phyloP scores from a whole-genome alignment of 1,140 invertebrate species.

The Hylaeus volcanicus region DNA sequence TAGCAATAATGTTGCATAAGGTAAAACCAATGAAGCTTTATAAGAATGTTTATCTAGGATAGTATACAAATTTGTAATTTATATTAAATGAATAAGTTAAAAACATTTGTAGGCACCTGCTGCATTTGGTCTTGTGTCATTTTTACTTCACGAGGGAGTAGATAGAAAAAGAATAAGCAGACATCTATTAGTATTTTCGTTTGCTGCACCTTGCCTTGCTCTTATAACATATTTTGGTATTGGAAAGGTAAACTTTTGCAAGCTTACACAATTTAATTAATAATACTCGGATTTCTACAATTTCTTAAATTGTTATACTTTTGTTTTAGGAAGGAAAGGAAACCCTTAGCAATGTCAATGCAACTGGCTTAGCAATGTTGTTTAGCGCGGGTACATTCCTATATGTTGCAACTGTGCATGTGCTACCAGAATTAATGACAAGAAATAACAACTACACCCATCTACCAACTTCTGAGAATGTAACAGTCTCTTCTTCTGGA shows the following conservation, averaged over 20 bases:
- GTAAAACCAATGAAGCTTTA: conserved; percentile 75
- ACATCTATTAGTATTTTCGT: conserved; percentile 96
- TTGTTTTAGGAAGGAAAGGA: conserved; percentile 84
- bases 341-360: conserved; percentile 90
- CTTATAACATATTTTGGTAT: conserved; percentile 96
- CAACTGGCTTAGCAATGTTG: conserved; percentile 97
- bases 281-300: neutral
- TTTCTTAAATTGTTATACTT: conserved; percentile 53
- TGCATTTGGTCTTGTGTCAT: conserved; percentile 98
- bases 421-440: conserved; percentile 94
- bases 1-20: conserved; percentile 99
- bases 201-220: conserved; percentile 94
- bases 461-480: conserved; percentile 79
- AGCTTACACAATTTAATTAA: neutral
- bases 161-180: conserved; percentile 92
- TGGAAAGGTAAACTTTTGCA: conserved; percentile 87
- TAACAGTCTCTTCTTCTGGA: conserved; percentile 81
- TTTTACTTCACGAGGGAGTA: conserved; percentile 96
- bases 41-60: neutral
- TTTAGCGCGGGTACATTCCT: conserved; percentile 99
- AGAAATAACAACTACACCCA: conserved; percentile 79
- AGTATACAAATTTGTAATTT: neutral
- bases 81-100: conserved; percentile 22
- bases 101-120: conserved; percentile 89
- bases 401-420: conserved; percentile 99